Conservation (phyloP, 2,888 invertebrate genomes). For the Rambutsinella grinnellia region DNA sequence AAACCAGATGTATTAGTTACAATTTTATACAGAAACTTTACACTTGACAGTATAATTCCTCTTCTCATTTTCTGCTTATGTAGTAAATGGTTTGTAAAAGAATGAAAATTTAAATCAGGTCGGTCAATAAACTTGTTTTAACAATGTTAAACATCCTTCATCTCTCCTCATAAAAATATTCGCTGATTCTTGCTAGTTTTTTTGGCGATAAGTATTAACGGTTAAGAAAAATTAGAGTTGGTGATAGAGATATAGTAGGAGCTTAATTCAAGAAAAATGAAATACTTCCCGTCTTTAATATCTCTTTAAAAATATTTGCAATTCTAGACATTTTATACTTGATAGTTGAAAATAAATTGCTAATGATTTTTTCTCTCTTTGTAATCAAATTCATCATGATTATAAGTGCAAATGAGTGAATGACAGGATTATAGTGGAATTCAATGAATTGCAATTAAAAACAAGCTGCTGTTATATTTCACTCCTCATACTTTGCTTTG, state of each 20-base stretch:
- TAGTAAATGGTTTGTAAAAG: neutral
- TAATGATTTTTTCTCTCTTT: neutral
- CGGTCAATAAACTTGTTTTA: constrained; percentile 61
- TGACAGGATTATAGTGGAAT: constrained; percentile 40
- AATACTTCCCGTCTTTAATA: no score
- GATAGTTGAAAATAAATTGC: no score
- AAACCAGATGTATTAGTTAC: constrained; percentile 15
- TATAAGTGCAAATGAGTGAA: constrained; percentile 1
- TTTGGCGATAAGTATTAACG: neutral
- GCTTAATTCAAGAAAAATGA: no score
- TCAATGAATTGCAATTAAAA: constrained; percentile 47
- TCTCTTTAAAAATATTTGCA: no score
- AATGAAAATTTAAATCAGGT: constrained; percentile 60
- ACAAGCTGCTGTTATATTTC: neutral
- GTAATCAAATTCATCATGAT: neutral
- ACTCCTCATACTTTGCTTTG: no score
- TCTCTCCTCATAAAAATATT: constrained; percentile 20
- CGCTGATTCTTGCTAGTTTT: constrained; percentile 28
- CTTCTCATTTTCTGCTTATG: neutral
- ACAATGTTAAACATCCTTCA: constrained; percentile 6
- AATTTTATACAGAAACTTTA: no score
- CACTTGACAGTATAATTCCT: neutral
- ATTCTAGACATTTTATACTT: no score
- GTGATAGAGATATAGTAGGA: no score
- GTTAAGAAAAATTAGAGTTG: neutral